phyloP scores from a whole-genome alignment of 2,113 vertebrate species.

The Neolamprologus cancellatus region DNA sequence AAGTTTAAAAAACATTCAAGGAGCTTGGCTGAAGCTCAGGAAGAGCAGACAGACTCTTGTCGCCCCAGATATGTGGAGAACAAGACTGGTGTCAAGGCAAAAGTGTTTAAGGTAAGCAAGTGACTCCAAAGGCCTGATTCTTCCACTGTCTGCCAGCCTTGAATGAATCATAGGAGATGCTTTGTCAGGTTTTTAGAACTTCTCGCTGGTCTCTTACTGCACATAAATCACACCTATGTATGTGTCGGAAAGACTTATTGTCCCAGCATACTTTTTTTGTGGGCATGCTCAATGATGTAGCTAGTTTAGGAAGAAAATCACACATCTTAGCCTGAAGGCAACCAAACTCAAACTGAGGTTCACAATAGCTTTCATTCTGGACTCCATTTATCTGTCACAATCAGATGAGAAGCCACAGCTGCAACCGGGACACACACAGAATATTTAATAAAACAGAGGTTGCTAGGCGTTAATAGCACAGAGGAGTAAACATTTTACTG shows the following conservation, averaged over 20 bases:
- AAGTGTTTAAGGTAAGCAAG: slow-evolving; percentile 19
- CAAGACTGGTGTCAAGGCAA: slow-evolving; percentile 10
- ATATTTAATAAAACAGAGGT: not conserved
- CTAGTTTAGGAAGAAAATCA: not conserved
- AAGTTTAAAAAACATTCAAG: slow-evolving; percentile 44
- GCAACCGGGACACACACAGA: not conserved
- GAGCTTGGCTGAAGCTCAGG: not conserved
- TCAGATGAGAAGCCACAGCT: not conserved
- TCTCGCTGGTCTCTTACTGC: not conserved
- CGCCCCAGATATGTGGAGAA: not conserved
- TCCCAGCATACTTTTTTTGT: not conserved
- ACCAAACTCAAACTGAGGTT: not conserved
- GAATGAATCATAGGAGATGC: not conserved
- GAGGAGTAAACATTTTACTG: not conserved
- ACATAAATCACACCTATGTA: slow-evolving; percentile 17
- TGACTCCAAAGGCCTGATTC: not conserved
- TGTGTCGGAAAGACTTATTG: not conserved
- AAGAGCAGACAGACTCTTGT: not conserved
- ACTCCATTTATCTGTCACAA: not conserved
- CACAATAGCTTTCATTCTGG: not conserved
- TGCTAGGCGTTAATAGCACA: not conserved
- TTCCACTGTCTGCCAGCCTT: not conserved
- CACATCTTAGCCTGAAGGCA: not conserved
- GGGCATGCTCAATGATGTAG: not conserved
- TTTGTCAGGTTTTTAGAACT: slow-evolving; percentile 22